These are phyloP conservation scores for Myotis vivesi DNA, from an alignment of 2,797 vertebrate genomes.

Conservation along the genomic window DNA sequence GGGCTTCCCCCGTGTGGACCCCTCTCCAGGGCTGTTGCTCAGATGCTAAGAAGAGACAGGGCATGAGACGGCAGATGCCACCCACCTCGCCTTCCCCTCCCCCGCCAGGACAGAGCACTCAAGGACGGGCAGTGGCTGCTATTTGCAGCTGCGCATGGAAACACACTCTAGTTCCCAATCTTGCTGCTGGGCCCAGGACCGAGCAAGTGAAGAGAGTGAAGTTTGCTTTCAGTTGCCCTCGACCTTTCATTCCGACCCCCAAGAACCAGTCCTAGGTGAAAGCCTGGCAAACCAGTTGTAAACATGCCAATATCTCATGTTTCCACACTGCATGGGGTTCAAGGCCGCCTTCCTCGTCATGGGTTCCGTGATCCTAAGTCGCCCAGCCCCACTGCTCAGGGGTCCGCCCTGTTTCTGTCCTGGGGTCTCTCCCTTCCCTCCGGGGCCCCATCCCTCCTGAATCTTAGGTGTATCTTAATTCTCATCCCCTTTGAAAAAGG, in stretches of 20 bases:
- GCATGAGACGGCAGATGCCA: accelerated
- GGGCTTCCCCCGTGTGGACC: neutral
- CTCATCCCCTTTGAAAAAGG: neutral
- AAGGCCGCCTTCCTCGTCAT: neutral
- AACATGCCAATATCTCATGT: neutral
- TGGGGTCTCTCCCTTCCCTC: neutral
- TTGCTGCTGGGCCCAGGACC: too few species aligned
- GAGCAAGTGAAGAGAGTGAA: neutral
- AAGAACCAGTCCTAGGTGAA: neutral
- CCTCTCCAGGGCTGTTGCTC: neutral
- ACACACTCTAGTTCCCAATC: neutral
- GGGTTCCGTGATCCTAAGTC: neutral
- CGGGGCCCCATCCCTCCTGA: neutral
- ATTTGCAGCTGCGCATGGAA: neutral
- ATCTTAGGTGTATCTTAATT: neutral
- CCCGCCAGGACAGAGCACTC: accelerated
- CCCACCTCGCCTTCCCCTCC: neutral
- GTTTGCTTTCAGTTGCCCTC: neutral
- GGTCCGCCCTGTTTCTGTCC: neutral
- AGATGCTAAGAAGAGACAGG: neutral
- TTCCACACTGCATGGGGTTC: neutral
- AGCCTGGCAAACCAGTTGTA: neutral
- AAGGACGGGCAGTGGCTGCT: accelerated
- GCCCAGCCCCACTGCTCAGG: neutral
- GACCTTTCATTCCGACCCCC: neutral